phyloP scores from a whole-genome alignment of 2,888 invertebrate species.

The Automeris io region DNA sequence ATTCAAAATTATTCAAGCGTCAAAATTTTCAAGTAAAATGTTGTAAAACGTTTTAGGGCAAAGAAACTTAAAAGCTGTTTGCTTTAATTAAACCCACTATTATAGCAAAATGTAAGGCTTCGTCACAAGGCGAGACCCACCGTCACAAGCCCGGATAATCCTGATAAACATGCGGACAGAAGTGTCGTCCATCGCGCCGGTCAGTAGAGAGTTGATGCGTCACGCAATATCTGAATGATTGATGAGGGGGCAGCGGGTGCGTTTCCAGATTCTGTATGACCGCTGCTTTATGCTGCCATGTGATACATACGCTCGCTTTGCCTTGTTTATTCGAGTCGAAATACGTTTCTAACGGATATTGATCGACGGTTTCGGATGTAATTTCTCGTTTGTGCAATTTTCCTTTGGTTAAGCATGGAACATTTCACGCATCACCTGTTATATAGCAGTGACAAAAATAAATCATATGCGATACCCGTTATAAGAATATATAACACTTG shows the following conservation, averaged over 20 bases:
- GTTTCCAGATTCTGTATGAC: constrained; percentile 1
- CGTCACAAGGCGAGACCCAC: neutral
- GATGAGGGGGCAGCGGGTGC: constrained; percentile 4
- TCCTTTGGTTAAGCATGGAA: too few relatives aligned
- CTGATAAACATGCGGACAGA: constrained; percentile 38
- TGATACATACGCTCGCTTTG: neutral
- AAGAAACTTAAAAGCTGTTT: too few relatives aligned
- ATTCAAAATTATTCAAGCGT: too few relatives aligned
- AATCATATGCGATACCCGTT: too few relatives aligned
- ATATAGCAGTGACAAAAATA: too few relatives aligned
- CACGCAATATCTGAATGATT: constrained; percentile 48
- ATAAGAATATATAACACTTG: too few relatives aligned
- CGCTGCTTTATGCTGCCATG: constrained; percentile 6
- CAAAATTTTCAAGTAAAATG: too few relatives aligned
- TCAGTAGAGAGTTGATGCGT: constrained; percentile 43
- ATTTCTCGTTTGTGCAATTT: too few relatives aligned
- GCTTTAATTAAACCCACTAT: neutral
- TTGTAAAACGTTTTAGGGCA: too few relatives aligned
- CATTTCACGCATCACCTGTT: too few relatives aligned
- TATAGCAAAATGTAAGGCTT: neutral
- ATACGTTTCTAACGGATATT: neutral
- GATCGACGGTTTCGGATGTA: too few relatives aligned
- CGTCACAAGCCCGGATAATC: constrained; percentile 14
- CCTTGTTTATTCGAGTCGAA: neutral
- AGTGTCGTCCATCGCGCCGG: constrained; percentile 45